Evolutionary conservation across 1,140 invertebrate species (phyloP).

Genomic region (Triops longicaudatus): DNA sequence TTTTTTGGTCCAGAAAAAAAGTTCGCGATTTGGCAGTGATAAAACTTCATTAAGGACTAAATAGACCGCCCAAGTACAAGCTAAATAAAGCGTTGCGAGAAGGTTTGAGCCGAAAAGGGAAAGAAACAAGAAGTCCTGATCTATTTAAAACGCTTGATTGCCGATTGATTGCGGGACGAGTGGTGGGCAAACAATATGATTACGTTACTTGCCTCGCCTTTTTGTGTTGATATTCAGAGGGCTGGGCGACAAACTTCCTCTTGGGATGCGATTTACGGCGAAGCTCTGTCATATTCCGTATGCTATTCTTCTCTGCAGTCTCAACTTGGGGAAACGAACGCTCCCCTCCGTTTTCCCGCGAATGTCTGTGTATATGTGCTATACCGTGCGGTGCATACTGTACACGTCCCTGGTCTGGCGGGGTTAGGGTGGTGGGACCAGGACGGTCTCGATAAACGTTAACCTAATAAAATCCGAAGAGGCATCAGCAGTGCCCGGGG

Average conservation of each 20-base stretch:
- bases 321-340: neutral
- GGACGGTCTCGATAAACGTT: neutral
- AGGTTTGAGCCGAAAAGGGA: neutral
- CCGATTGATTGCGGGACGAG: slow-evolving; percentile 1
- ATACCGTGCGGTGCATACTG: neutral
- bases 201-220: neutral
- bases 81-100: too few relatives aligned
- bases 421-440: neutral
- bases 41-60: too few relatives aligned
- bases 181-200: slow-evolving; percentile 1
- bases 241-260: neutral
- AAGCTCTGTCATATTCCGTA: slow-evolving; percentile 11
- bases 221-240: neutral
- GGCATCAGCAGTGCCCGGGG: neutral
- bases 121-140: neutral
- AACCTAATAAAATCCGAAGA: slow-evolving; percentile 12
- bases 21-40: too few relatives aligned
- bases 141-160: neutral
- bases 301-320: neutral
- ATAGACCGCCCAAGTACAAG: too few relatives aligned
- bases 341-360: neutral
- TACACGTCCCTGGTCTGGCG: neutral
- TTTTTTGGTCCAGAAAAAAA: too few relatives aligned
- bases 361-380: neutral
- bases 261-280: neutral